Evolutionary conservation across 37 sponge, comb jelly and placozoan species (phyloP).

Genomic region (Eunapius fragilis): DNA sequence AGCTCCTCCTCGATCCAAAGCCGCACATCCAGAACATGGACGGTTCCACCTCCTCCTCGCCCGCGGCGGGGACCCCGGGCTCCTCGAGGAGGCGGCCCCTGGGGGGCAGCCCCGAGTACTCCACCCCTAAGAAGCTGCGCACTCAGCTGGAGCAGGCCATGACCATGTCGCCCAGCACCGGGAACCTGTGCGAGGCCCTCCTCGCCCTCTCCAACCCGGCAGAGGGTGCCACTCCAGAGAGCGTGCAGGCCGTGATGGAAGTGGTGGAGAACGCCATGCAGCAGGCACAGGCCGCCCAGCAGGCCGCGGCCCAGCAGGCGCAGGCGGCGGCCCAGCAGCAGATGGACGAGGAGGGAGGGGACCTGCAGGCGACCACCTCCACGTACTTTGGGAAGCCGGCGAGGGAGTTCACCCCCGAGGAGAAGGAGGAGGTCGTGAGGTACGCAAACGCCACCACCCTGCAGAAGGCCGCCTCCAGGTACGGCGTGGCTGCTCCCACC

Average conservation of each 20-base stretch:
- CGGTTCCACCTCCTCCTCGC: background rate
- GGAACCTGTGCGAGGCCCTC: slow-evolving; percentile 66
- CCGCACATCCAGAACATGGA: slow-evolving; percentile 30
- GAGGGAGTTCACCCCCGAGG: slow-evolving; percentile 68
- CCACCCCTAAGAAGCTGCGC: slow-evolving; percentile 46
- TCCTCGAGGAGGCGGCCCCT: background rate
- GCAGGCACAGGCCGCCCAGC: background rate
- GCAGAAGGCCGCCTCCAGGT: slow-evolving; percentile 83
- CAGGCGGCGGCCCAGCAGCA: no score
- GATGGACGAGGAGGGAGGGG: no score
- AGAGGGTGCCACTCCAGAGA: background rate
- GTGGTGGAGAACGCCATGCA: slow-evolving; percentile 14
- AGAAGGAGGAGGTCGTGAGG: slow-evolving; percentile 82
- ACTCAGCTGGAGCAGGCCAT: background rate
- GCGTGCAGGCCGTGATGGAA: slow-evolving; percentile 9
- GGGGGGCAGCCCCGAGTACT: background rate
- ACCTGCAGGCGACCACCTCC: background rate
- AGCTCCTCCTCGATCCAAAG: slow-evolving; percentile 71
- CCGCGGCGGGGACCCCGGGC: background rate
- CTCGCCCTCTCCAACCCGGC: slow-evolving; percentile 60
- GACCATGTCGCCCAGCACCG: slow-evolving; percentile 51
- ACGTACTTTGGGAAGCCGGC: slow-evolving; percentile 80
- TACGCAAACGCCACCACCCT: slow-evolving; percentile 86
- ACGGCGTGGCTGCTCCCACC: slow-evolving; percentile 84
- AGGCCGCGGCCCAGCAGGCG: slow-evolving; percentile 17